Evolutionary conservation across 2,797 vertebrate species (phyloP), one percentile per base, ranked within the genome.

Genomic region (Hippocampus kuda): DNA sequence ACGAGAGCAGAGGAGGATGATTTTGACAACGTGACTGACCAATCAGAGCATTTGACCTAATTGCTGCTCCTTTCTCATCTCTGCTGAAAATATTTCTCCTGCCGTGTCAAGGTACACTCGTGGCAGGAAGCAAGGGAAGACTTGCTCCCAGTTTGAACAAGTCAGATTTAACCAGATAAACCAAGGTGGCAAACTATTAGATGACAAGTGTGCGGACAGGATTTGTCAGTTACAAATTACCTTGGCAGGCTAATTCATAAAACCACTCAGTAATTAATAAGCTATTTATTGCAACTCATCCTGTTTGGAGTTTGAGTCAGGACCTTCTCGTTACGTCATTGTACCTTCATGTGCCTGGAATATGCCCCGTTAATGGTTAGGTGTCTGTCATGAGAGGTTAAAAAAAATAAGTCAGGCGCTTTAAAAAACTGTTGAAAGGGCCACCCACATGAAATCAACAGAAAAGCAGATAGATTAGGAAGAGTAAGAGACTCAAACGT

Each of bases 281-380:
- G 63, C 63, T 65, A 16, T 48, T 16, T 65, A 44, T n/a, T 64
- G 62, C 2, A 42, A n/a, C 22, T 64, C 22, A 42, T 6, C n/a
- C 62, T 44, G 22, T 63, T 42, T 1, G 13, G 22, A 41, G 63
- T 8, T 46, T 44, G 12, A 46, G 42, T 46, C 42, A 48, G n/a
- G 24, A 48, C 61, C 66, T 77, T 72, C 79, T 74, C 66, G 72
- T 77, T 72, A 76, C 79, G 78, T 74, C 73, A 71, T 80, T 75
- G 75, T 74, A 77, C 80, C 85, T 75, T 70, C 66, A 85, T 80
- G 88, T 90, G 88, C 87, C 88, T 90, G 83, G 80, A 75, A 79
- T 67, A 66, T 69, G 9, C 81, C 70, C 65, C 61, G 12, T 73
- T 72, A 68, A 68, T 76, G 70, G 74, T 77, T 68, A 72, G 67